These are phyloP conservation scores for Sinodicranocentrus sp. DNA, from an alignment of 2,888 invertebrate species.

Conservation along the genomic window DNA sequence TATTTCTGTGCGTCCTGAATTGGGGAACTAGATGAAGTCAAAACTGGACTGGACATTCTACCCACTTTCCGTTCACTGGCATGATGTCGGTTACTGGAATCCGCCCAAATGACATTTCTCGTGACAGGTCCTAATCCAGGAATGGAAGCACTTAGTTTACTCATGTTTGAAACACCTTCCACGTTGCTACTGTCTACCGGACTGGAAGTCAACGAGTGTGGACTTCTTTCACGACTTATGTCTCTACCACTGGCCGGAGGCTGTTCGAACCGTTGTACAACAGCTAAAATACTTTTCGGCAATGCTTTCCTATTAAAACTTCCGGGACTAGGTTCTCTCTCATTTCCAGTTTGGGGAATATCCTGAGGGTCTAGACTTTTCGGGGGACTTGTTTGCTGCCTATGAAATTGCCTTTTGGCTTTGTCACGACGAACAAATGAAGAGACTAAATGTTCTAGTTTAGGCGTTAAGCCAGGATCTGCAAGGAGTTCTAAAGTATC, in stretches of 20 bases:
- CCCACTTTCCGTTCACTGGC: slow-evolving; percentile 65
- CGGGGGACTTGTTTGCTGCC: slow-evolving; percentile 49
- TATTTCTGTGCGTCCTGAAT: background rate
- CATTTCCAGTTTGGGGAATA: slow-evolving; percentile 29
- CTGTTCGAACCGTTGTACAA: slow-evolving; percentile 76
- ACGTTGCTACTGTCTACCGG: slow-evolving; percentile 41
- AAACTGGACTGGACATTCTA: slow-evolving; percentile 53
- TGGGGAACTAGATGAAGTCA: slow-evolving; percentile 9
- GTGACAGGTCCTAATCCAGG: slow-evolving; percentile 69
- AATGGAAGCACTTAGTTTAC: slow-evolving; percentile 22
- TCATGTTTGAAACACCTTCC: slow-evolving; percentile 13
- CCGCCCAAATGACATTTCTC: slow-evolving; percentile 74
- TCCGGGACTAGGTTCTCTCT: slow-evolving; percentile 64
- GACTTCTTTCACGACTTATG: slow-evolving; percentile 56
- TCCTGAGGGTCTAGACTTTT: slow-evolving; percentile 46
- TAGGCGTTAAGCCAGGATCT: slow-evolving; percentile 73
- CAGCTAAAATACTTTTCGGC: slow-evolving; percentile 76
- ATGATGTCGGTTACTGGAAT: slow-evolving; percentile 69
- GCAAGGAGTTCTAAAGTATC: slow-evolving; percentile 75
- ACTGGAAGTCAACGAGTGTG: slow-evolving; percentile 12
- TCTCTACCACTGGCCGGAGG: slow-evolving; percentile 32
- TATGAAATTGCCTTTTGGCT: slow-evolving; percentile 72
- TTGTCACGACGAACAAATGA: slow-evolving; percentile 75
- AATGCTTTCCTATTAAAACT: slow-evolving; percentile 70
- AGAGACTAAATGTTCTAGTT: slow-evolving; percentile 75